Conservation (phyloP, 2,888 invertebrate genomes). For the Helicoverpa assulta region DNA sequence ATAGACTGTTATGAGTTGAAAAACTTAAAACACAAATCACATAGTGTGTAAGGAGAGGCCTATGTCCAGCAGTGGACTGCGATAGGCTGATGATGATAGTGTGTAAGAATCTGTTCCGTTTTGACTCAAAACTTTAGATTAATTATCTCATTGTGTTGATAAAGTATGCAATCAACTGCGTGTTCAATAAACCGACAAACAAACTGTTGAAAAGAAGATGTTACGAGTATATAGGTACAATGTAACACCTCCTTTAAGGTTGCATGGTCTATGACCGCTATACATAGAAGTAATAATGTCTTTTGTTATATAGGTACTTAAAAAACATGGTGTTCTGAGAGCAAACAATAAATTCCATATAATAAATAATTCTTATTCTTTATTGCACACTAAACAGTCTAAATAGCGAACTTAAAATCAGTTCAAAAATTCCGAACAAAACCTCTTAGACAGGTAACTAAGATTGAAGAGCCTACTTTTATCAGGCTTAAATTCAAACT, state of each 20-base stretch:
- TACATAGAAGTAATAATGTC: too few relatives aligned
- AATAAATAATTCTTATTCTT: too few relatives aligned
- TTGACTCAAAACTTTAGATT: background rate
- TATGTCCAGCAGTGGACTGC: too few relatives aligned
- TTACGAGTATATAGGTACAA: too few relatives aligned
- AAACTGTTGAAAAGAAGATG: too few relatives aligned
- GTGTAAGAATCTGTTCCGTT: background rate
- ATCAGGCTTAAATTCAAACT: conserved; percentile 6
- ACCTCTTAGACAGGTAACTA: background rate
- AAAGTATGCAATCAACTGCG: background rate
- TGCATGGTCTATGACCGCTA: too few relatives aligned
- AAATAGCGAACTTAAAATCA: background rate
- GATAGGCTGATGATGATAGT: too few relatives aligned
- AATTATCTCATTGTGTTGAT: conserved; percentile 7
- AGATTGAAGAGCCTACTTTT: background rate
- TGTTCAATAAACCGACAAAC: background rate
- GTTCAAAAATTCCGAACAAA: background rate
- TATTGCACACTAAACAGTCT: too few relatives aligned
- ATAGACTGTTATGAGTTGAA: background rate
- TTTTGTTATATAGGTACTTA: too few relatives aligned
- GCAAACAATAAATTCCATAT: too few relatives aligned
- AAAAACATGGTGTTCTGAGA: too few relatives aligned
- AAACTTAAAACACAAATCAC: background rate
- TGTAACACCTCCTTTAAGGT: too few relatives aligned
- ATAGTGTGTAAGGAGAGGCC: background rate